A percentile compares a stretch with the other conserved stretches of the same genome.
Conservation (phyloP, 2,113 vertebrate species). For the Anser brachyrhynchus region DNA sequence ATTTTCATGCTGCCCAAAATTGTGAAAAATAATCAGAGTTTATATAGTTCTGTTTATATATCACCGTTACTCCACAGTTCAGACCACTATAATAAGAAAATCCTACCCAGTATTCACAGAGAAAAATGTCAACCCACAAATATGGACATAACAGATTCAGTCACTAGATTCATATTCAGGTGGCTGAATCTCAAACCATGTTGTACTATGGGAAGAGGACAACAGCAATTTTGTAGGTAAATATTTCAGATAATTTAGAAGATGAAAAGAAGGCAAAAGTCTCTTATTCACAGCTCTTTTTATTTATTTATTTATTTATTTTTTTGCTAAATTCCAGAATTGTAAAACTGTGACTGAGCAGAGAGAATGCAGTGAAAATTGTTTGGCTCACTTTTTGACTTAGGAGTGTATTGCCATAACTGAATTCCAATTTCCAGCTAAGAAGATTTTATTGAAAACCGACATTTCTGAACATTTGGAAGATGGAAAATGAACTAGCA, state of each 20-base stretch:
- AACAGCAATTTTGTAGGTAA: slow-evolving; percentile 17
- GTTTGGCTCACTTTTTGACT: neutral
- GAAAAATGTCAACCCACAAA: slow-evolving; percentile 23
- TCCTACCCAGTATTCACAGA: neutral
- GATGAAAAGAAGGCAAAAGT: neutral
- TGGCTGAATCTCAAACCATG: neutral
- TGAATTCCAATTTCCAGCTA: slow-evolving; percentile 1
- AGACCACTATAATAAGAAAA: slow-evolving; percentile 18
- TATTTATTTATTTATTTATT: neutral
- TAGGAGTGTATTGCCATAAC: neutral
- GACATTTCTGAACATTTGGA: neutral
- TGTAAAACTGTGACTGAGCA: neutral
- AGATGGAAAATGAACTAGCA: neutral
- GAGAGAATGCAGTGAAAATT: neutral
- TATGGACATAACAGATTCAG: neutral
- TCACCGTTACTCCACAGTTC: neutral
- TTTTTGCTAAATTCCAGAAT: neutral
- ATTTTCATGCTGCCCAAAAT: neutral
- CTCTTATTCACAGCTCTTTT: neutral
- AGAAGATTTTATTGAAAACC: slow-evolving; percentile 12
- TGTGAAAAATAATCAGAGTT: neutral
- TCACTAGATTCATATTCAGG: neutral
- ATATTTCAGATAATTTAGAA: slow-evolving; percentile 11
- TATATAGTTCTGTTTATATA: neutral
- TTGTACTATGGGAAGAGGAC: neutral